Evolutionary conservation across 2,113 vertebrate species (phyloP).

Genomic region (Hippoglossus stenolepis): DNA sequence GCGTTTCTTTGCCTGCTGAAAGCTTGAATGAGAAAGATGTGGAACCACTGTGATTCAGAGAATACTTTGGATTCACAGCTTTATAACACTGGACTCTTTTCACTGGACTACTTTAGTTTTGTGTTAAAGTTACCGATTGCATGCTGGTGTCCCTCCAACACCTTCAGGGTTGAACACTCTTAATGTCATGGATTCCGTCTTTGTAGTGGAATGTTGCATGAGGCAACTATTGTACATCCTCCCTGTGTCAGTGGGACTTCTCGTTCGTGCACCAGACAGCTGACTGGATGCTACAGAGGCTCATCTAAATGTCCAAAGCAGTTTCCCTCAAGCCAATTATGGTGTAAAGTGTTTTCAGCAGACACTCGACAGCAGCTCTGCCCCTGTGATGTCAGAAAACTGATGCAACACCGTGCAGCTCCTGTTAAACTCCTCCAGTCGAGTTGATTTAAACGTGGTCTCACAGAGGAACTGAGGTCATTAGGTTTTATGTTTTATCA

Average conservation of each 20-base stretch:
- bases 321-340: slow-evolving; percentile 64
- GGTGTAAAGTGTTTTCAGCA: slow-evolving; percentile 65
- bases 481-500: slow-evolving; percentile 39
- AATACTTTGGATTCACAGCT: slow-evolving; percentile 9
- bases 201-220: slow-evolving; percentile 25
- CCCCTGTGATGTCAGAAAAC: slow-evolving; percentile 69
- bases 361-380: slow-evolving; percentile 40
- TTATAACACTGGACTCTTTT: slow-evolving; percentile 8
- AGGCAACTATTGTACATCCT: background rate
- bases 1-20: slow-evolving; percentile 4
- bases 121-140: slow-evolving; percentile 17
- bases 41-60: background rate
- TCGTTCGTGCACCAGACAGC: slow-evolving; percentile 37
- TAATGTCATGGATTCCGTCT: slow-evolving; percentile 5
- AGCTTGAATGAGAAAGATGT: slow-evolving; percentile 9
- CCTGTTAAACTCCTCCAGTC: slow-evolving; percentile 59
- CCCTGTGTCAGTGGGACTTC: slow-evolving; percentile 8
- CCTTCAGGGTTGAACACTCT: slow-evolving; percentile 19
- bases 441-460: slow-evolving; percentile 49
- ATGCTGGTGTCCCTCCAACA: slow-evolving; percentile 11
- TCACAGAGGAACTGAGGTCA: slow-evolving; percentile 32
- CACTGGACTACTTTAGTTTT: background rate
- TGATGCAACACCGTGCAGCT: slow-evolving; percentile 62
- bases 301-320: slow-evolving; percentile 59
- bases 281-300: slow-evolving; percentile 45